Base-by-base conservation (phyloP, 2,888 invertebrate genomes). In the Allolobophora icterica region DNA sequence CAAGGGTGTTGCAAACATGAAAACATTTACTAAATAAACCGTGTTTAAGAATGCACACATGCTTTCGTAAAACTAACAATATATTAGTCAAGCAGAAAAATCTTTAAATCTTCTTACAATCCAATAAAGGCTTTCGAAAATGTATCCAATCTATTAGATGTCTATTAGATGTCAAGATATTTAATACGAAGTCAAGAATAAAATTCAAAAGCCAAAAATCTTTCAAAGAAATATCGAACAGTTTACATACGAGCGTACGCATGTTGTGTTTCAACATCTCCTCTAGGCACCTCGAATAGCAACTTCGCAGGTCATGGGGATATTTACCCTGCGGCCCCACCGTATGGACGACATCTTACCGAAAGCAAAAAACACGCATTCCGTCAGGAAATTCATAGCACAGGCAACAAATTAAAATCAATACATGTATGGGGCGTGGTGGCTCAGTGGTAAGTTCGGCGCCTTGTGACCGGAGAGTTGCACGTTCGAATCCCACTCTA, bases 331-430 rank as follows among this genome's bases (percentile, higher is more conserved):
- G 96, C 1, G 98, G 98, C 0, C 98, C 98, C 34, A 98, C 98
- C 17, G 98, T 98, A 94, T 98, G 98, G 93, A 98, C 97, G 0
- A 98, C 97, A 96, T 97, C 98, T 98, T 96, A 87, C 96, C 96
- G 92, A 92, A 52, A 30, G 87, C 45, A 89, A 40, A 34, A 58
- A 24, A 87, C 21, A 87, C n/a, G n/a, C 8, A 30, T n/a, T 71
- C 13, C n/a, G 11, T 87, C 17, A n/a, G 15, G 24, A 87, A 34
- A 34, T 34, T 34, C 33, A 84, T 35, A 87, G 35, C 87, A 87
- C 5, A 35, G n/a, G 21, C 87, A 34, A 38, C 87, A 35, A 35
- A 38, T 58, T 4, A 6, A 71, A 58, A 34, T 21, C 71, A 13
- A 38, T n/a, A 34, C 13, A 13, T 42, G 42, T 89, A 89, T 89